These are phyloP conservation scores for Pedicia rivosa DNA, from an alignment of 2,888 invertebrate species.

Conservation along the genomic window DNA sequence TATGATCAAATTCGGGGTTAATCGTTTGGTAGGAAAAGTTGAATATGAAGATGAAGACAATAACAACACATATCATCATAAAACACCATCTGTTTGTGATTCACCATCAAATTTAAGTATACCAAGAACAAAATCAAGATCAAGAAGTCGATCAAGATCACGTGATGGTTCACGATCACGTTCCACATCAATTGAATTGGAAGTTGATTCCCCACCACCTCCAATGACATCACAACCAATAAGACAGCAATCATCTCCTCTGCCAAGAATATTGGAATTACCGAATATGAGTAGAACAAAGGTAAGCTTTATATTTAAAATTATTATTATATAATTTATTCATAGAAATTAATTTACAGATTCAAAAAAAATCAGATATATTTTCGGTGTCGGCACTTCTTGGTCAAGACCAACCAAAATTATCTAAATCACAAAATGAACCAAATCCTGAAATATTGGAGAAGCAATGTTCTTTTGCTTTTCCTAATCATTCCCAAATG, in stretches of 20 bases:
- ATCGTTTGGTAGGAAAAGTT: constrained; percentile 49
- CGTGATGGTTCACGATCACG: constrained; percentile 28
- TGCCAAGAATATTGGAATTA: no score
- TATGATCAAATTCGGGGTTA: constrained; percentile 71
- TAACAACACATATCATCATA: constrained; percentile 30
- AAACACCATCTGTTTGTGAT: constrained; percentile 4
- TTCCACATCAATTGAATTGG: constrained; percentile 52
- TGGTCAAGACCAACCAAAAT: constrained; percentile 58
- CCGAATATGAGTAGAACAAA: no score
- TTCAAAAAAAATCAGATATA: constrained; percentile 55
- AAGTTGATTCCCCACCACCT: constrained; percentile 59
- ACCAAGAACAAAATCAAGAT: constrained; percentile 11
- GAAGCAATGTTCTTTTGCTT: not conserved
- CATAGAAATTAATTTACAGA: not conserved
- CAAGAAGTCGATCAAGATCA: constrained; percentile 23
- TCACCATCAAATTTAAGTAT: constrained; percentile 8
- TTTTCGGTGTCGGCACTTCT: constrained; percentile 72
- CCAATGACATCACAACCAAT: constrained; percentile 17
- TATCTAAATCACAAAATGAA: constrained; percentile 24
- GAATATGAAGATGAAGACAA: constrained; percentile 45
- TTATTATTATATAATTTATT: no score
- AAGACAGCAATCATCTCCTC: no score
- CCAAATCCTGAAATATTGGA: constrained; percentile 1
- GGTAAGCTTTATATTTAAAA: no score
- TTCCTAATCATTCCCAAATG: constrained; percentile 22